These are phyloP conservation scores for Amyelois transitella DNA, from an alignment of 1,140 invertebrate species.

Conservation along the genomic window DNA sequence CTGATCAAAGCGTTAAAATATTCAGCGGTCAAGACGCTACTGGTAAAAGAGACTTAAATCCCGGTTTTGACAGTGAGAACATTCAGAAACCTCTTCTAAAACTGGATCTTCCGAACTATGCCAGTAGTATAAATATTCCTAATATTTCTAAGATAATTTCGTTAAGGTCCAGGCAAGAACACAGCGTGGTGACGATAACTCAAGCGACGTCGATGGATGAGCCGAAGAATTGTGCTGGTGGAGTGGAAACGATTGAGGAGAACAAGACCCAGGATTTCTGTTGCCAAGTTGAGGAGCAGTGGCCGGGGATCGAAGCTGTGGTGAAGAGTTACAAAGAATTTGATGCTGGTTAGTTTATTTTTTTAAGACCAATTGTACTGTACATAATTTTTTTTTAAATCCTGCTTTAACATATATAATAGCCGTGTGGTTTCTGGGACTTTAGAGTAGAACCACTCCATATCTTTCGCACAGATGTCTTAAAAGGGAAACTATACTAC, in stretches of 20 bases:
- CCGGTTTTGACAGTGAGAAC: constrained; percentile 59
- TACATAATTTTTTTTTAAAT: not conserved
- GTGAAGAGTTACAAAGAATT: constrained; percentile 43
- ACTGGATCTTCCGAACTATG: constrained; percentile 25
- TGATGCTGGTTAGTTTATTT: constrained; percentile 52
- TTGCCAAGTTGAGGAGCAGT: constrained; percentile 39
- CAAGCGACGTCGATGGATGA: constrained; percentile 69
- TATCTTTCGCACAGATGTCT: no score
- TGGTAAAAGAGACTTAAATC: constrained; percentile 47
- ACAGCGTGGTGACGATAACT: constrained; percentile 20
- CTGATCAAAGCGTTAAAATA: constrained; percentile 62
- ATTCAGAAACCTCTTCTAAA: constrained; percentile 34
- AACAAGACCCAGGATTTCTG: constrained; percentile 19
- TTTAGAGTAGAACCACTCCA: no score
- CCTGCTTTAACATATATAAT: no score
- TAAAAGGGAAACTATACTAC: no score
- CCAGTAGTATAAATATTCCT: constrained; percentile 65
- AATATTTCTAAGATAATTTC: constrained; percentile 66
- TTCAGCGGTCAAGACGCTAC: constrained; percentile 50
- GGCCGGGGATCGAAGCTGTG: constrained; percentile 44
- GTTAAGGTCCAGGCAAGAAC: constrained; percentile 43
- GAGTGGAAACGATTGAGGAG: constrained; percentile 22
- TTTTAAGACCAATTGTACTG: not conserved
- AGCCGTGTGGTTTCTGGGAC: no score
- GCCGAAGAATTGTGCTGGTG: constrained; percentile 51